phyloP scores from a whole-genome alignment of 2,888 invertebrate genomes.

The Drosophila helvetica region DNA sequence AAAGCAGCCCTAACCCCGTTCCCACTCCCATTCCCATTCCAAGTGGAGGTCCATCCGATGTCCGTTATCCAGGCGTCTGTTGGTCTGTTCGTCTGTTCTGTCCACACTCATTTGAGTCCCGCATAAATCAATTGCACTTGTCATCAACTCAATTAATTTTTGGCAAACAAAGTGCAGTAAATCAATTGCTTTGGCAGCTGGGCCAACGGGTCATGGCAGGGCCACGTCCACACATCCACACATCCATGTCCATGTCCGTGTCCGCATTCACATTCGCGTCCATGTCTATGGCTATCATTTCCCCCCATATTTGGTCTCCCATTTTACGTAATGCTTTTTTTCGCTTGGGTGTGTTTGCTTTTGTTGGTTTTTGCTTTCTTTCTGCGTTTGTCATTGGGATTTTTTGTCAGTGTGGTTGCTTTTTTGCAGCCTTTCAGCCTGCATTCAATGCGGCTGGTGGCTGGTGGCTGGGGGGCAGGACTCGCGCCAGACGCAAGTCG shows the following conservation, averaged over 20 bases:
- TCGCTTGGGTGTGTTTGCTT: slow-evolving; percentile 15
- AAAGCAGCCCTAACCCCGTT: neutral
- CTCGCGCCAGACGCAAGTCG: slow-evolving; percentile 27
- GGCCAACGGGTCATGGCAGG: slow-evolving; percentile 64
- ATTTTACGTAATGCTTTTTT: slow-evolving; percentile 2
- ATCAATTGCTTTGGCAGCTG: slow-evolving; percentile 84
- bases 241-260: neutral
- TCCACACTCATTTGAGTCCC: slow-evolving; percentile 82
- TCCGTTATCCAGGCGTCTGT: neutral
- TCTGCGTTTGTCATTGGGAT: slow-evolving; percentile 77
- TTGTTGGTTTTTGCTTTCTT: slow-evolving; percentile 48
- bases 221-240: slow-evolving; percentile 15
- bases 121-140: slow-evolving; percentile 84
- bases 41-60: slow-evolving; percentile 13
- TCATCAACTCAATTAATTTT: slow-evolving; percentile 84
- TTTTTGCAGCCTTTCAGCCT: slow-evolving; percentile 44
- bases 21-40: neutral
- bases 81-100: slow-evolving; percentile 46
- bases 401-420: slow-evolving; percentile 61
- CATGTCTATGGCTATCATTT: neutral
- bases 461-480: neutral
- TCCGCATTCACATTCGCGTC: neutral
- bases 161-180: slow-evolving; percentile 83
- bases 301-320: neutral
- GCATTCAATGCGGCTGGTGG: slow-evolving; percentile 17